Percentiles rank a stretch among this genome's conserved stretches.
These are phyloP conservation scores for Urocitellus parryii DNA, from an alignment of 2,113 vertebrate species.

Conservation along the genomic window DNA sequence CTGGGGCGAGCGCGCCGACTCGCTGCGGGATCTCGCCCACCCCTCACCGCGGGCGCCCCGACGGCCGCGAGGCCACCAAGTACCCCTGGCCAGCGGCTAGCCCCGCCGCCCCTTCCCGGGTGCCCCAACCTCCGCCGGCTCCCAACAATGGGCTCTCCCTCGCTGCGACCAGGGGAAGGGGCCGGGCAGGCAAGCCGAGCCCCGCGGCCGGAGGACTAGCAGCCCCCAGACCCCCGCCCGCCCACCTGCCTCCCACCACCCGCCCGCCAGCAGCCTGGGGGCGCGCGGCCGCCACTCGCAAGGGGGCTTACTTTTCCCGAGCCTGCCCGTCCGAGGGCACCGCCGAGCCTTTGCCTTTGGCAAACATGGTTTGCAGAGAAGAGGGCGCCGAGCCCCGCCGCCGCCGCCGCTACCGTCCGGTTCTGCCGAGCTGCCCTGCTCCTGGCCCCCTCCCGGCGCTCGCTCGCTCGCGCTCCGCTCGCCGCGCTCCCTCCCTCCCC, in stretches of 20 bases:
- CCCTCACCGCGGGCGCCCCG: constrained; percentile 48
- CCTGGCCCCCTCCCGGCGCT: constrained; percentile 79
- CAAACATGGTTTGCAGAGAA: constrained; percentile 92
- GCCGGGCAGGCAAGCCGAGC: constrained; percentile 13
- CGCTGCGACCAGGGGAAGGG: constrained; percentile 44
- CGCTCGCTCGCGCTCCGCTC: constrained; percentile 80
- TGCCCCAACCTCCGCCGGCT: constrained; percentile 59
- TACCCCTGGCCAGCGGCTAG: constrained; percentile 23
- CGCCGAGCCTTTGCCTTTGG: constrained; percentile 97
- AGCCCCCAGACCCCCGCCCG: not conserved
- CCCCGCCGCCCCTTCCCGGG: constrained; percentile 1
- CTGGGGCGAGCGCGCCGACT: not conserved
- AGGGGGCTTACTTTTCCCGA: constrained; percentile 94
- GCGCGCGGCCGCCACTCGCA: constrained; percentile 68
- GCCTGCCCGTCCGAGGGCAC: constrained; percentile 98
- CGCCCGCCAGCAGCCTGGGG: constrained; percentile 30
- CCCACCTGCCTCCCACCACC: constrained; percentile 68
- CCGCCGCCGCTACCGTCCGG: constrained; percentile 73
- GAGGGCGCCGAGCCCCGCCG: constrained; percentile 74
- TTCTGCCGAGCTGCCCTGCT: constrained; percentile 78
- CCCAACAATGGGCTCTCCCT: constrained; percentile 79
- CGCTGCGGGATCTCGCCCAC: constrained; percentile 62
- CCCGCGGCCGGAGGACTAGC: constrained; percentile 10
- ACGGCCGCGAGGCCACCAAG: constrained; percentile 28
- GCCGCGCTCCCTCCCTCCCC: constrained; percentile 83